phyloP scores from a whole-genome alignment of 1,140 invertebrate species.

The Zophobas morio region DNA sequence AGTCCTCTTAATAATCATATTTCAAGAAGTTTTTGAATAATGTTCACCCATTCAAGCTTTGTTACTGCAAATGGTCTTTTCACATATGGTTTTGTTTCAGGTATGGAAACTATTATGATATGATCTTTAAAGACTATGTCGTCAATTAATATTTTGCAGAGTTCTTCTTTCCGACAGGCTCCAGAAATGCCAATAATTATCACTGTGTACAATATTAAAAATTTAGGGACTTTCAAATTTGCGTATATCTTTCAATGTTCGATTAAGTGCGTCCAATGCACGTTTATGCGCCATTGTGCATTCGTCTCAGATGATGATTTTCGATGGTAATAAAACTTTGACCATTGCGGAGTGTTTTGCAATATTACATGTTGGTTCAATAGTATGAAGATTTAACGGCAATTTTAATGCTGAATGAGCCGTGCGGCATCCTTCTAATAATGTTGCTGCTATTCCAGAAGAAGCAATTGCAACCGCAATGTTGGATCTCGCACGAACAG shows the following conservation, averaged over 20 bases:
- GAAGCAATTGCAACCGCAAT: conserved; percentile 63
- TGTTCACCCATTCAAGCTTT: too few species aligned
- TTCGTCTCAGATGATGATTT: conserved; percentile 60
- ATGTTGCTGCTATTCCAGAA: conserved; percentile 69
- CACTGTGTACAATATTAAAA: too few species aligned
- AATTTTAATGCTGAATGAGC: conserved; percentile 65
- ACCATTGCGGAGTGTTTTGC: conserved; percentile 61
- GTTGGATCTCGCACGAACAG: conserved; percentile 58
- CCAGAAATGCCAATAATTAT: too few species aligned
- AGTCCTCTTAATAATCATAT: too few species aligned
- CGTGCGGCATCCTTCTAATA: conserved; percentile 66
- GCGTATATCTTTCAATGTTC: conserved; percentile 59
- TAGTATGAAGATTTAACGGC: conserved; percentile 59
- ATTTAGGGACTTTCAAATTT: neutral
- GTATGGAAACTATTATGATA: too few species aligned
- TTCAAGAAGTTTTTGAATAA: too few species aligned
- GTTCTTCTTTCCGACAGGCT: too few species aligned
- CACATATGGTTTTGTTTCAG: too few species aligned
- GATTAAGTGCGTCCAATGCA: conserved; percentile 58
- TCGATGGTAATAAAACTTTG: conserved; percentile 46
- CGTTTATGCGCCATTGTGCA: conserved; percentile 61
- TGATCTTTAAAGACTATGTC: too few species aligned
- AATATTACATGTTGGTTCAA: conserved; percentile 54
- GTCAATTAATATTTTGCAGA: too few species aligned
- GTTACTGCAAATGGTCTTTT: too few species aligned